Evolutionary conservation across 2,113 vertebrate species (phyloP), one percentile per base, ranked within the genome.

Genomic region (Periophthalmus modestus): DNA sequence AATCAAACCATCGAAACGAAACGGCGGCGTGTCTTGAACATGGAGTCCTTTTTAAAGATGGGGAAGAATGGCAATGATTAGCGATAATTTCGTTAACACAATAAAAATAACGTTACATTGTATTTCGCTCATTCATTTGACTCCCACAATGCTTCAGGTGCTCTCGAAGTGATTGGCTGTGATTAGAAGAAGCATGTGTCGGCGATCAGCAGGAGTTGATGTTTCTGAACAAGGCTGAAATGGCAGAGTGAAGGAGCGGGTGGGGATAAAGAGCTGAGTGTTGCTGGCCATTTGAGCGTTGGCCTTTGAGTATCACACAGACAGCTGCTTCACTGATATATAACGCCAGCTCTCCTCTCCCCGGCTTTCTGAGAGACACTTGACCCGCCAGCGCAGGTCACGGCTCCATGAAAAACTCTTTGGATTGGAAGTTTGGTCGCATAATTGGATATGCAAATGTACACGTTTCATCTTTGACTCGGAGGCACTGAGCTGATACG

Each of bases 1-100:
- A 83, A 88, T 87, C 73, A 77, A 77, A 82, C 75, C 68, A 1
- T n/a, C n/a, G n/a, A n/a, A 1, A 13, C 70, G 55, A 36, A 77
- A 71, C 59, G n/a, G 62, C 68, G 69, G 68, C 59, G 24, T 12
- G 52, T 19, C 36, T 57, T 43, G 70, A 39, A 39, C 34, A 58
- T 0, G 4, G 67, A 70, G 63, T 18, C 14, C 74, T 76, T 59
- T 66, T 13, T 43, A 46, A 43, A 52, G 48, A 43, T 72, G 55
- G 71, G 72, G 13, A 83, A 55, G 52, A 55, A 28, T 14, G 57
- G 57, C 23, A 15, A 5, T 28, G 78, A 88, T 82, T 74, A 61
- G 69, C 70, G 74, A 65, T 82, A 77, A 85, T 79, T 77, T 76
- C 46, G 39, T 34, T 34, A 67, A 82, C 67, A 78, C 71, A 82